Conservation (phyloP, 2,888 invertebrate species). For the Diarsia dahlii region DNA sequence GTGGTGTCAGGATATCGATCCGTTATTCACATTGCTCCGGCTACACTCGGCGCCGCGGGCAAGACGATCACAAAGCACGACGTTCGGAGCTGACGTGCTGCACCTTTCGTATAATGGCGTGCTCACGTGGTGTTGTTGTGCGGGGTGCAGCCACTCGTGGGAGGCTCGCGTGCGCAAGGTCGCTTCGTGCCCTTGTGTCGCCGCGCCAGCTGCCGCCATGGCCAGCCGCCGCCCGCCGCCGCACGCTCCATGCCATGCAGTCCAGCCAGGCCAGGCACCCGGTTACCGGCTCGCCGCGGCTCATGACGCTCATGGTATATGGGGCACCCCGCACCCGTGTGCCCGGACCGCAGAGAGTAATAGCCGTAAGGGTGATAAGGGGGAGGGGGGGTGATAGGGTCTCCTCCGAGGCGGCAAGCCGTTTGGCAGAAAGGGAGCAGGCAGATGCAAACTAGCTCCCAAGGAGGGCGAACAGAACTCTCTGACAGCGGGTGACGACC, state of each 20-base stretch:
- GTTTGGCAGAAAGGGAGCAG: background rate
- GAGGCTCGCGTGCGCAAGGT: conserved; percentile 18
- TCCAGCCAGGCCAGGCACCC: too few relatives aligned
- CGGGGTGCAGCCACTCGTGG: background rate
- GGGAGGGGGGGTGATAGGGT: too few relatives aligned
- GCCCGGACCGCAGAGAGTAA: background rate
- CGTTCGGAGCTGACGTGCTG: background rate
- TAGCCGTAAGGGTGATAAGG: background rate
- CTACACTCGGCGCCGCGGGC: too few relatives aligned
- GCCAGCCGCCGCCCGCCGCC: background rate
- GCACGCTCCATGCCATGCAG: background rate
- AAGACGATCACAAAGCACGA: background rate
- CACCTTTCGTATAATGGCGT: too few relatives aligned
- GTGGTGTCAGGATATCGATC: too few relatives aligned
- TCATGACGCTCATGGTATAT: too few relatives aligned
- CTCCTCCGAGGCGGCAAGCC: background rate
- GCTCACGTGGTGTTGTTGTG: background rate
- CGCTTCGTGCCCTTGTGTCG: conserved; percentile 8
- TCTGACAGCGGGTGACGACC: background rate
- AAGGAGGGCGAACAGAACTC: background rate
- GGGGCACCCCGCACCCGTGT: background rate
- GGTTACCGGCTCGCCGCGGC: too few relatives aligned
- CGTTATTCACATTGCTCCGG: too few relatives aligned
- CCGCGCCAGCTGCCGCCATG: background rate
- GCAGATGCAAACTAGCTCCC: background rate